Evolutionary conservation across 30 jellyfish, hydroid and myxozoan species (phyloP).

Genomic region (Pseudorhiza aurosa): DNA sequence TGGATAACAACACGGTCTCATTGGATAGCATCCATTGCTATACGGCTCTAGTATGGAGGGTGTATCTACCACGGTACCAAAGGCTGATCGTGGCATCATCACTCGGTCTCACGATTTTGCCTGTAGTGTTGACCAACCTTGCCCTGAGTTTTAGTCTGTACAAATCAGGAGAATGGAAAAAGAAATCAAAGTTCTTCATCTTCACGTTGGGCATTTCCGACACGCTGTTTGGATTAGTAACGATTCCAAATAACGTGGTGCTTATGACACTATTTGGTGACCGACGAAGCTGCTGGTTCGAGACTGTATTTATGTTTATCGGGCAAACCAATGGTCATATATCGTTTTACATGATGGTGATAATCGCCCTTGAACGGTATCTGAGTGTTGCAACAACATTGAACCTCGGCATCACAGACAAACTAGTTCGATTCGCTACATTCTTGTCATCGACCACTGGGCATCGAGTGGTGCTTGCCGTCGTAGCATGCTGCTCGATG

Average conservation of each 20-base stretch:
- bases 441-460: neutral
- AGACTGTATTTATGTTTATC: constrained; percentile 10
- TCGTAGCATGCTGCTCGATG: neutral
- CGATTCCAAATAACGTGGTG: constrained; percentile 21
- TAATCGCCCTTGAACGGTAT: constrained; percentile 46
- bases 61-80: neutral
- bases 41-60: constrained; percentile 32
- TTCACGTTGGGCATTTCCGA: constrained; percentile 38
- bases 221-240: constrained; percentile 25
- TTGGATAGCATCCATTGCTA: constrained; percentile 6
- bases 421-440: neutral
- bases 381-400: constrained; percentile 1
- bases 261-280: constrained; percentile 10
- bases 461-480: neutral
- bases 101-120: constrained; percentile 30
- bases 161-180: constrained; percentile 25
- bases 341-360: constrained; percentile 30
- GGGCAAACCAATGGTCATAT: constrained; percentile 62
- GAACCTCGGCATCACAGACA: neutral
- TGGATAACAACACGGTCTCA: neutral
- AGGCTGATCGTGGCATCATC: neutral
- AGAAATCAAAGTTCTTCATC: constrained; percentile 23
- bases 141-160: constrained; percentile 36
- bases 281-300: constrained; percentile 65
- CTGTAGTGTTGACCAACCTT: constrained; percentile 4